Percentiles rank a stretch among this genome's conserved stretches.
Evolutionary conservation across 2,888 invertebrate species (phyloP).

Genomic region (Chaetogeoica ovagalla): DNA sequence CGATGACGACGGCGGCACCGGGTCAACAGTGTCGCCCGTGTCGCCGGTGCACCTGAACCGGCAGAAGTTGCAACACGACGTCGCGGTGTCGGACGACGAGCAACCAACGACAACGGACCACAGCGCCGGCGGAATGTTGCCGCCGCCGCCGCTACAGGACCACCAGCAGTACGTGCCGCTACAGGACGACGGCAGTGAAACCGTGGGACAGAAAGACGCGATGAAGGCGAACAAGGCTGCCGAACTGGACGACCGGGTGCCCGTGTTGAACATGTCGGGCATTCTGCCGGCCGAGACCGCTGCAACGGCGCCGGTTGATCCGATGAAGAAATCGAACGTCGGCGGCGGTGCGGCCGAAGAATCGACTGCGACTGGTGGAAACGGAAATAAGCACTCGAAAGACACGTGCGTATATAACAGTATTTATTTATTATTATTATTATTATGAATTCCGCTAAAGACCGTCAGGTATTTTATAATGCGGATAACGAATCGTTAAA

Average conservation of each 20-base stretch:
- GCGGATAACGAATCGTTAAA: no score
- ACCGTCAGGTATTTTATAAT: no score
- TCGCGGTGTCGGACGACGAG: constrained; percentile 32
- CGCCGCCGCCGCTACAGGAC: constrained; percentile 5
- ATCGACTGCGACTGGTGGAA: not conserved
- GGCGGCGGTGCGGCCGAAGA: not conserved
- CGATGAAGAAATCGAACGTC: not conserved
- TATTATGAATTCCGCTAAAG: no score
- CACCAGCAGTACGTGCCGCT: no score
- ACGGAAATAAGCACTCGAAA: constrained; percentile 14
- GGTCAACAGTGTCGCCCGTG: constrained; percentile 67
- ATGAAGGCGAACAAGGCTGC: not conserved
- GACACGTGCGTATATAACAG: constrained; percentile 3
- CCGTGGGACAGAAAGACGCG: not conserved
- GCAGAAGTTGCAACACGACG: constrained; percentile 12
- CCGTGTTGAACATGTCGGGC: constrained; percentile 40
- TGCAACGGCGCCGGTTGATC: not conserved
- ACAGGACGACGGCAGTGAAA: not conserved
- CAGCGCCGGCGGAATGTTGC: not conserved
- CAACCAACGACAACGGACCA: not conserved
- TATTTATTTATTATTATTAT: no score
- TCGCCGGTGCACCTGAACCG: constrained; percentile 59
- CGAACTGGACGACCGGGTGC: constrained; percentile 29
- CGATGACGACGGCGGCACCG: constrained; percentile 69
- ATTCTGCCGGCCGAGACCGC: constrained; percentile 13